These are phyloP conservation scores for Parambassis ranga DNA, from an alignment of 2,797 vertebrate species.

Conservation along the genomic window DNA sequence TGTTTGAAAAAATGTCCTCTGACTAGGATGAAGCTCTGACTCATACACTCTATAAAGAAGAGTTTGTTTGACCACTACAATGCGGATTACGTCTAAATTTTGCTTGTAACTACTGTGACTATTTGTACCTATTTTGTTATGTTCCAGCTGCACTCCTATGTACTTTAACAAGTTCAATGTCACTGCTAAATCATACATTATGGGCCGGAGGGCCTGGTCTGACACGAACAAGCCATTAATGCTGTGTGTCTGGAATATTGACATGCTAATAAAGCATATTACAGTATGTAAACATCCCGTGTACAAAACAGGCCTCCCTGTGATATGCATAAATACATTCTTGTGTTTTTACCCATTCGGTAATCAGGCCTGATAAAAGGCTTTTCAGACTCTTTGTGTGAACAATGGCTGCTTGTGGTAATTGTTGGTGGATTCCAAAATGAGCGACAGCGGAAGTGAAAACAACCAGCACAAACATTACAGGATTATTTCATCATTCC, in stretches of 20 bases:
- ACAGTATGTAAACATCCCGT: neutral
- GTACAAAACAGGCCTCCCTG: neutral
- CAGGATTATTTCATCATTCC: conserved; percentile 36
- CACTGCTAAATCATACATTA: neutral
- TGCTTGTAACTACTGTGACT: neutral
- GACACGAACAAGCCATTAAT: neutral
- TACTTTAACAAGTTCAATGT: neutral
- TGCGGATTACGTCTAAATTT: no score
- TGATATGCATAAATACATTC: neutral
- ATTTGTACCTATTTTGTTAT: neutral
- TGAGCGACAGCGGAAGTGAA: neutral
- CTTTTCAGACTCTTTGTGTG: neutral
- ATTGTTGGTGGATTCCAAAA: neutral
- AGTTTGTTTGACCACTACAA: no score
- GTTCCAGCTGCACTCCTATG: neutral
- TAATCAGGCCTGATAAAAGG: neutral
- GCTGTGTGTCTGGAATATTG: neutral
- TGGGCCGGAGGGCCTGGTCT: neutral
- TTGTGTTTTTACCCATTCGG: neutral
- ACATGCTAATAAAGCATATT: neutral
- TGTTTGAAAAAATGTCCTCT: no score
- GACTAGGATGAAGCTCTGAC: neutral
- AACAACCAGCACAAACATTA: conserved; percentile 1
- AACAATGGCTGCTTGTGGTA: neutral
- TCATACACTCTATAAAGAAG: no score